A percentile compares a stretch with the other conserved stretches of the same genome.
These are phyloP conservation scores for Eudasyphora cyanicolor DNA, from an alignment of 2,888 invertebrate genomes.

Conservation along the genomic window DNA sequence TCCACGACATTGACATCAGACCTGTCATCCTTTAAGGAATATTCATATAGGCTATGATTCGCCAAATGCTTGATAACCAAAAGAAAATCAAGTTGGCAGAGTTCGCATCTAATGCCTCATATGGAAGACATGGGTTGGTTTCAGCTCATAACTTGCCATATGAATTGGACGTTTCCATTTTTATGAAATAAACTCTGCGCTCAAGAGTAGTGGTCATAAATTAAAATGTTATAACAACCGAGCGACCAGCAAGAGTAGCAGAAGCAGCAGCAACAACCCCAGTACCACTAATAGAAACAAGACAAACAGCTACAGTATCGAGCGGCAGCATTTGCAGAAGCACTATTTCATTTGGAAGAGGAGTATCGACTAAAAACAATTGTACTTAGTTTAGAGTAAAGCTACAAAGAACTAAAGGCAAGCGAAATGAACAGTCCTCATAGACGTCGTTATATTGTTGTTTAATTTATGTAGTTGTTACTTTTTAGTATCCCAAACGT, in stretches of 20 bases:
- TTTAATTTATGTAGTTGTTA: slow-evolving; percentile 62
- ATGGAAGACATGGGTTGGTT: background rate
- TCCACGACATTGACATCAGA: no score
- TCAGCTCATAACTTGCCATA: slow-evolving; percentile 15
- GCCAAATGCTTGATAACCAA: background rate
- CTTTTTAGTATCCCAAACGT: slow-evolving; percentile 11
- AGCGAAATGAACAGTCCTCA: background rate
- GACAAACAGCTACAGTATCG: background rate
- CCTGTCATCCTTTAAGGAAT: background rate
- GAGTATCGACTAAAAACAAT: background rate
- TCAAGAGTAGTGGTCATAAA: slow-evolving; percentile 45
- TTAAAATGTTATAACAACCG: slow-evolving; percentile 56
- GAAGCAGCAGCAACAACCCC: background rate
- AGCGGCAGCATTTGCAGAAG: slow-evolving; percentile 9
- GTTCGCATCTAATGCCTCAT: slow-evolving; percentile 18
- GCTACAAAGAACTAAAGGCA: background rate
- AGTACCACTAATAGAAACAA: no score
- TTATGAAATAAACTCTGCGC: slow-evolving; percentile 26
- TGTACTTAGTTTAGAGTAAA: slow-evolving; percentile 18
- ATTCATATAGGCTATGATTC: background rate
- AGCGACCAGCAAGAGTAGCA: background rate
- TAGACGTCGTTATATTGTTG: slow-evolving; percentile 15
- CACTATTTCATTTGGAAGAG: slow-evolving; percentile 34
- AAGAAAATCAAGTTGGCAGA: background rate
- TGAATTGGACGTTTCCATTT: slow-evolving; percentile 23